Conservation (phyloP, 35 echinoderm and acorn worm genomes). For the Ophioderma brevispina region DNA sequence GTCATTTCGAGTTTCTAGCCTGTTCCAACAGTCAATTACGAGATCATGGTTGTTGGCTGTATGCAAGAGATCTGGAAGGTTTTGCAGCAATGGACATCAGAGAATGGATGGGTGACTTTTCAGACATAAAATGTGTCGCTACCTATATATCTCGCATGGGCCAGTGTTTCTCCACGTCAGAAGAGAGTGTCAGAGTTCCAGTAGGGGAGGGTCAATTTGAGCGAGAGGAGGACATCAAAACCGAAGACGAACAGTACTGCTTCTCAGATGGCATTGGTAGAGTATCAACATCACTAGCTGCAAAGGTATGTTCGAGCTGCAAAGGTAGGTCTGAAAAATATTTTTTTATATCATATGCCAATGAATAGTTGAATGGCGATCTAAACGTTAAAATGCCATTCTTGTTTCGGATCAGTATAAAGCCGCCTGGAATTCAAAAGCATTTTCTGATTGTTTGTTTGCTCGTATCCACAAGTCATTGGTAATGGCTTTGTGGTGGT, state of each 20-base stretch:
- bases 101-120: slow-evolving; percentile 21
- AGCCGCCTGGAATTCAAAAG: background rate
- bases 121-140: background rate
- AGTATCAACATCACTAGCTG: background rate
- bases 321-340: background rate
- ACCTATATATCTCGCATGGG: slow-evolving; percentile 32
- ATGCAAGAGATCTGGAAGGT: slow-evolving; percentile 5
- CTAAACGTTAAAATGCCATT: background rate
- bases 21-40: slow-evolving; percentile 33
- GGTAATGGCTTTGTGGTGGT: too few species aligned
- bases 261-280: slow-evolving; percentile 42
- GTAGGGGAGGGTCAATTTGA: background rate
- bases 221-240: background rate
- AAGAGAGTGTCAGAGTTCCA: background rate
- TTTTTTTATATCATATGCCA: background rate
- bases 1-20: slow-evolving; percentile 14
- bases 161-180: slow-evolving; percentile 36
- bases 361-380: background rate
- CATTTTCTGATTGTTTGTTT: background rate
- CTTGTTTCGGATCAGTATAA: background rate
- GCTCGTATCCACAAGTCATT: too few species aligned
- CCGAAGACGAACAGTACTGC: background rate
- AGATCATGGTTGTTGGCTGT: slow-evolving; percentile 39
- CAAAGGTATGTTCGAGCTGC: background rate
- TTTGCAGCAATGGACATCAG: background rate